Evolutionary conservation across 1,140 invertebrate genomes (phyloP).

Genomic region (Drosophila kurseongensis): DNA sequence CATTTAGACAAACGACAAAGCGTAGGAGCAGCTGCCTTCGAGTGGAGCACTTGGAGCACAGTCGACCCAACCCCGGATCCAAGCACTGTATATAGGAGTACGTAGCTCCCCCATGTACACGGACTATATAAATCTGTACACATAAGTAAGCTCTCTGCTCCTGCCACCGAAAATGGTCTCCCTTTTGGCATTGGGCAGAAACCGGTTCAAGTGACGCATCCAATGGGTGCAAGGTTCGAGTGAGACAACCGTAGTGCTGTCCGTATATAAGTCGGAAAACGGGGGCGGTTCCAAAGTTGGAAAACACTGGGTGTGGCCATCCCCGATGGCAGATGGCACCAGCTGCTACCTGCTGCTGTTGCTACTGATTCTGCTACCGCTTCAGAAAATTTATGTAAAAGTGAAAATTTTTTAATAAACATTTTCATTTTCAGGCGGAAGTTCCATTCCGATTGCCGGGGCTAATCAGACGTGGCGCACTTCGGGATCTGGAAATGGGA

Average conservation of each 20-base stretch:
- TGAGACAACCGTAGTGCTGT: constrained; percentile 50
- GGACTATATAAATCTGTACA: constrained; percentile 18
- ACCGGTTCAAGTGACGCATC: constrained; percentile 47
- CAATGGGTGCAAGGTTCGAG: constrained; percentile 51
- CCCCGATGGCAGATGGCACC: constrained; percentile 40
- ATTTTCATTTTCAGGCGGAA: constrained; percentile 76
- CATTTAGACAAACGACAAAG: constrained; percentile 73
- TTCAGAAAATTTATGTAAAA: constrained; percentile 71
- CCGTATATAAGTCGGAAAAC: constrained; percentile 48
- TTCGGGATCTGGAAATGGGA: constrained; percentile 24
- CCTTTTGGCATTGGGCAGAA: constrained; percentile 65
- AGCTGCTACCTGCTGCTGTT: constrained; percentile 55
- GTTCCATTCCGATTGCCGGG: constrained; percentile 56
- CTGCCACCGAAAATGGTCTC: constrained; percentile 47
- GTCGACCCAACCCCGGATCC: constrained; percentile 27
- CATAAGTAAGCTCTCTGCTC: constrained; percentile 19
- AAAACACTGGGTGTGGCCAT: constrained; percentile 60
- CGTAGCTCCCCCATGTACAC: constrained; percentile 17
- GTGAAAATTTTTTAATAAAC: constrained; percentile 82
- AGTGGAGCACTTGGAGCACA: constrained; percentile 63
- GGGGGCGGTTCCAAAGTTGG: constrained; percentile 47
- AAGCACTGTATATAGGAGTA: constrained; percentile 2
- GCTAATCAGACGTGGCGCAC: constrained; percentile 65
- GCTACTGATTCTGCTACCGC: constrained; percentile 7
- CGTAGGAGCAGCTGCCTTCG: constrained; percentile 65